phyloP scores from a whole-genome alignment of 2,888 invertebrate genomes.

The Sinhomidia bicolor region DNA sequence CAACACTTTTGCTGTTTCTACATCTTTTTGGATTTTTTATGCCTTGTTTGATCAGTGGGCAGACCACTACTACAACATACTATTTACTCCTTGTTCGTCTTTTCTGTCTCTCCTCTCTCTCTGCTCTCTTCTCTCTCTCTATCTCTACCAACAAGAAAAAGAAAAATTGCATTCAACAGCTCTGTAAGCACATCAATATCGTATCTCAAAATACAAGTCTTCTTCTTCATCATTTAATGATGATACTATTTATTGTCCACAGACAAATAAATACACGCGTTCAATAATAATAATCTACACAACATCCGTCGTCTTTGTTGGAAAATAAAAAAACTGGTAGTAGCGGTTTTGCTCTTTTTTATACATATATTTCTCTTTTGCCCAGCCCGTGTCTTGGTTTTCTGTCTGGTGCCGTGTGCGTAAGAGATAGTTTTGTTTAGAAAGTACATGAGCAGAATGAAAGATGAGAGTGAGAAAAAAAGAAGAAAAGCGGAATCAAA shows the following conservation, averaged over 20 bases:
- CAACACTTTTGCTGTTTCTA: slow-evolving; percentile 59
- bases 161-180: neutral
- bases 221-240: slow-evolving; percentile 2
- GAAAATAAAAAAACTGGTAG: neutral
- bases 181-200: neutral
- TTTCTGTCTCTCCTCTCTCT: too few species aligned
- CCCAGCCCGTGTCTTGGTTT: neutral
- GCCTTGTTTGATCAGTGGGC: neutral
- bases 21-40: slow-evolving; percentile 21
- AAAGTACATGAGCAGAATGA: slow-evolving; percentile 40
- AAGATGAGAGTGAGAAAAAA: neutral
- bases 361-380: neutral
- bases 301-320: neutral
- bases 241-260: neutral
- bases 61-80: neutral
- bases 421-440: slow-evolving; percentile 16
- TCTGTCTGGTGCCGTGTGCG: neutral
- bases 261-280: neutral
- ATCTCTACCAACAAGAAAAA: neutral
- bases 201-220: neutral
- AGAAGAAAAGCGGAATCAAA: neutral
- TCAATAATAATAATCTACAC: neutral
- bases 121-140: too few species aligned
- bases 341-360: neutral
- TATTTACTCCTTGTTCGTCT: too few species aligned